Evolutionary conservation across 2,888 invertebrate species (phyloP).

Genomic region (Drosophila monieri): DNA sequence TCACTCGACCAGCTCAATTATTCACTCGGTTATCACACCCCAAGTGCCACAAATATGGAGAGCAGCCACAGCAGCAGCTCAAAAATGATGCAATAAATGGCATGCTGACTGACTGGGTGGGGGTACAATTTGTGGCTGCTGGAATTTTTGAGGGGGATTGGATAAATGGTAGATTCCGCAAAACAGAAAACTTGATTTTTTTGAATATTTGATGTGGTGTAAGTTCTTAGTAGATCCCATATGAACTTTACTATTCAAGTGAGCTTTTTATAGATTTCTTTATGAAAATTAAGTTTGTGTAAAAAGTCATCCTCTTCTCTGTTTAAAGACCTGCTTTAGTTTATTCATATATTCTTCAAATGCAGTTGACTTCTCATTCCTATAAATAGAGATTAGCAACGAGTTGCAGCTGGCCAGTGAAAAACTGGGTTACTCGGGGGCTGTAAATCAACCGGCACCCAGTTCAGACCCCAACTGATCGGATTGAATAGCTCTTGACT

Average conservation of each 20-base stretch:
- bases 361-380: constrained; percentile 16
- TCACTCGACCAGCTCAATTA: constrained; percentile 15
- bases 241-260: too few species aligned
- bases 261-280: too few species aligned
- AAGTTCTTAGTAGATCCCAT: background rate
- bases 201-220: background rate
- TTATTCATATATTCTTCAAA: constrained; percentile 2
- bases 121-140: constrained; percentile 1
- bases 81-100: constrained; percentile 41
- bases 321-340: background rate
- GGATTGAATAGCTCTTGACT: constrained; percentile 29
- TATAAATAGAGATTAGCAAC: constrained; percentile 37
- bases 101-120: constrained; percentile 25
- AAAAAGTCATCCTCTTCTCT: background rate
- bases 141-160: background rate
- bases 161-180: background rate
- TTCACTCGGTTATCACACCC: constrained; percentile 39
- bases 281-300: too few species aligned
- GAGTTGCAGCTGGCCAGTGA: constrained; percentile 51
- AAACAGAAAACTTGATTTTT: background rate
- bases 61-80: constrained; percentile 27
- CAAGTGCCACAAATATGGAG: constrained; percentile 45
- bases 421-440: constrained; percentile 69
- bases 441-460: constrained; percentile 31
- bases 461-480: background rate